These are phyloP conservation scores for Candoia aspera DNA, from an alignment of 2,113 vertebrate species.

Conservation along the genomic window DNA sequence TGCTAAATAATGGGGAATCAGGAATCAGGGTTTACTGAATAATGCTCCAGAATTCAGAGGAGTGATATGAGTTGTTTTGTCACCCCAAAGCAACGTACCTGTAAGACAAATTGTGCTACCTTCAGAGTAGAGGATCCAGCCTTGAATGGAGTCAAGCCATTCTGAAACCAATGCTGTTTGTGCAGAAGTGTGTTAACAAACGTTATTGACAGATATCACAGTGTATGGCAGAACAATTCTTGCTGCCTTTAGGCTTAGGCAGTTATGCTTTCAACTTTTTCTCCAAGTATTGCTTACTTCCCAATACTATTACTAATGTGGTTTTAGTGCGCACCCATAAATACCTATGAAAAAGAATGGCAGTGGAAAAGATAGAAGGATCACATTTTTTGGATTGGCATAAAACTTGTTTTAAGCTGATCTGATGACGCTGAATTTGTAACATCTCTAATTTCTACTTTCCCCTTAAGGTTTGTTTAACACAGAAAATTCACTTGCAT, in stretches of 20 bases:
- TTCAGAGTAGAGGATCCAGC: neutral
- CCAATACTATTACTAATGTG: neutral
- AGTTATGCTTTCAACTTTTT: neutral
- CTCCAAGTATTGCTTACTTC: neutral
- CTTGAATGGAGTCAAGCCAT: neutral
- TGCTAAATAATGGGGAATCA: neutral
- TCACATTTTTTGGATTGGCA: conserved; percentile 54
- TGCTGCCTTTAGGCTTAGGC: neutral
- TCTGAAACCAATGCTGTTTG: neutral
- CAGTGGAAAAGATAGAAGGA: conserved; percentile 52
- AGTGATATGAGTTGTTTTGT: neutral
- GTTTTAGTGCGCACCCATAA: conserved; percentile 44
- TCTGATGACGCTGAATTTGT: conserved; percentile 68
- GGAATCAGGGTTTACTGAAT: neutral
- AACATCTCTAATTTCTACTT: conserved; percentile 62
- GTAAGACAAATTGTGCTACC: neutral
- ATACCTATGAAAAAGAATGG: conserved; percentile 54
- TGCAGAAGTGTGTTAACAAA: neutral
- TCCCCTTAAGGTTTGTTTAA: conserved; percentile 65
- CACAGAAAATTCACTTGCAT: conserved; percentile 54
- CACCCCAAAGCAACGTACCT: neutral
- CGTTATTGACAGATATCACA: neutral
- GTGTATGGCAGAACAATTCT: neutral
- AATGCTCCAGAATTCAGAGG: neutral
- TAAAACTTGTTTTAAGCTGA: conserved; percentile 69